Evolutionary conservation across 2,113 vertebrate species (phyloP), one percentile per base, ranked within the genome.

Genomic region (Pontoporia blainvillei): DNA sequence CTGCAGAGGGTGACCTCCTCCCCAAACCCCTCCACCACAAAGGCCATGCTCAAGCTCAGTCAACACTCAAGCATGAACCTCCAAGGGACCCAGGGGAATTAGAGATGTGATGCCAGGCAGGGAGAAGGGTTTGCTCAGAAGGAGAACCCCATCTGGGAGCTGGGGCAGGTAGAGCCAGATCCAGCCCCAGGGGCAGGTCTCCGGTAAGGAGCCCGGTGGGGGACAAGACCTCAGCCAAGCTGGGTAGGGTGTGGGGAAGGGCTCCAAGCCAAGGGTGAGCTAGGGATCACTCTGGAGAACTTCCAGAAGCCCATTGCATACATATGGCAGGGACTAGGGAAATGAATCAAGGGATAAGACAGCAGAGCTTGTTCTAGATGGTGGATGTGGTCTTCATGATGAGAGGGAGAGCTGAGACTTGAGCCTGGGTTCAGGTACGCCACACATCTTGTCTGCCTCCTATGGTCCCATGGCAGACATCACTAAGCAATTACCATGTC

Each of bases 381-480:
- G 41, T 34, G 25, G 11, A 13, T 4, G 8, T 57, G 21, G 8
- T 31, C 64, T 59, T 81, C 54, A 20, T 0, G 23, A 62, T 39
- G n/a, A 61, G 31, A 71, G 0, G 6, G 39, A 34, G 12, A 13
- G 27, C 52, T 59, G 75, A 86, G 72, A 21, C 31, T 41, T 6
- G 39, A 67, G 39, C 29, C 57, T 6, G 57, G 17, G 20, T 23
- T 17, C 25, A 23, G 49, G 34, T 3, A 13, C 1, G 27, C 8
- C 0, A 1, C 6, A 1, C 5, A 4, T 12, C 64, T 59, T 0
- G 0, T 73, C 54, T 8, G 27, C 64, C 34, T 84, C 17, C 4
- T 12, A 1, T 1, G 31, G 41, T 59, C 34, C n/a, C 23, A 0
- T 1, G 34, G 39, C 87, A 86, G 87, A 83, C 54, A 57, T 72